A percentile compares a stretch with the other conserved stretches of the same genome.
These are phyloP conservation scores for Lordiphosa andalusiaca DNA, from an alignment of 2,888 invertebrate species.

Conservation along the genomic window DNA sequence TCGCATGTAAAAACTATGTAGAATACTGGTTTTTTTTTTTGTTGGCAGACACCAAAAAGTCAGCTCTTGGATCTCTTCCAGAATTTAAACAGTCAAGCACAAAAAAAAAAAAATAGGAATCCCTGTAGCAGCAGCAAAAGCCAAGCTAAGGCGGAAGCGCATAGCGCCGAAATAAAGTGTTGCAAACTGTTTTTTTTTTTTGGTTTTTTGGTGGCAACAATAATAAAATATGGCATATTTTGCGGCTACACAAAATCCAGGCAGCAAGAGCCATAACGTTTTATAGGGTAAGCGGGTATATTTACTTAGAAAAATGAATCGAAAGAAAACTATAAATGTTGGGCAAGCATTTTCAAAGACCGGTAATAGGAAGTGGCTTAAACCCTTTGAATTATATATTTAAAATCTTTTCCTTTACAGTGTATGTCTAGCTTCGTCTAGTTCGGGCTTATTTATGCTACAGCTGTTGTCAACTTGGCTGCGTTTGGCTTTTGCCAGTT, in stretches of 20 bases:
- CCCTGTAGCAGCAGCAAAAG: conserved; percentile 16
- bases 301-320: conserved; percentile 3
- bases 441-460: conserved; percentile 12
- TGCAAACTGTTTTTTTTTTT: conserved; percentile 60
- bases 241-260: conserved; percentile 45
- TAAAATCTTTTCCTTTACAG: background rate
- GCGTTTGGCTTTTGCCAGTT: conserved; percentile 7
- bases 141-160: conserved; percentile 44
- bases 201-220: conserved; percentile 43
- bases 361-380: no score
- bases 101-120: conserved; percentile 14
- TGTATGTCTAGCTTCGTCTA: conserved; percentile 7
- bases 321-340: conserved; percentile 1
- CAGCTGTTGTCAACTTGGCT: conserved; percentile 14
- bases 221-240: conserved; percentile 71
- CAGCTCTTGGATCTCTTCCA: conserved; percentile 58
- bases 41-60: conserved; percentile 49
- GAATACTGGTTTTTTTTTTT: conserved; percentile 22
- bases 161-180: conserved; percentile 69
- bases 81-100: conserved; percentile 16
- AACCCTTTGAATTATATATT: no score
- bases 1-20: conserved; percentile 62
- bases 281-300: conserved; percentile 15
- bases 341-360: background rate
- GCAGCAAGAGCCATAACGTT: conserved; percentile 9